These are phyloP conservation scores for Calameuta filiformis DNA, from an alignment of 2,888 invertebrate genomes.

Conservation along the genomic window DNA sequence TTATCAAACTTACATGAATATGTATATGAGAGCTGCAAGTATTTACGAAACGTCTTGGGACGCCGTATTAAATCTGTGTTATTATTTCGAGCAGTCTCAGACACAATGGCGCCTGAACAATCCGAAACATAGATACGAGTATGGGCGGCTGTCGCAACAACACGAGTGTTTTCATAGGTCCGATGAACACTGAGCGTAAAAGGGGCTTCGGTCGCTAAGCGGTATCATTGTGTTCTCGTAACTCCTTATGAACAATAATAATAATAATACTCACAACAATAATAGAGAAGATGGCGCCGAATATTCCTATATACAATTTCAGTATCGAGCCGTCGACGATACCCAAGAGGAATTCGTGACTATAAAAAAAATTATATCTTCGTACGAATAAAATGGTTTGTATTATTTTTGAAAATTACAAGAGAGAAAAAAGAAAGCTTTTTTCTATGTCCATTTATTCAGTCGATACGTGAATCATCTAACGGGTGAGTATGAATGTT, in stretches of 20 bases:
- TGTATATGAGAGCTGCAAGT: constrained; percentile 8
- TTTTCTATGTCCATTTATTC: neutral
- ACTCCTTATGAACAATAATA: constrained; percentile 30
- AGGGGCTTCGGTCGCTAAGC: constrained; percentile 30
- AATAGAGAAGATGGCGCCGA: neutral
- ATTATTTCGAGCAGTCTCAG: constrained; percentile 1
- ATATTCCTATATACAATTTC: neutral
- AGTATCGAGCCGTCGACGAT: neutral
- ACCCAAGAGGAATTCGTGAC: neutral
- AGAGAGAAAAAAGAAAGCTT: too few relatives aligned
- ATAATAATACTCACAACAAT: neutral
- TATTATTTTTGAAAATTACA: neutral
- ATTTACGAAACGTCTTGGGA: neutral
- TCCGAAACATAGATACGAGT: constrained; percentile 45
- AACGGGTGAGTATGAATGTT: neutral
- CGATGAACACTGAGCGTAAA: constrained; percentile 34
- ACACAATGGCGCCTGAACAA: constrained; percentile 27
- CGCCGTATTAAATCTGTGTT: neutral
- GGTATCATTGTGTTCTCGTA: constrained; percentile 31
- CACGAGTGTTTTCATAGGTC: constrained; percentile 53
- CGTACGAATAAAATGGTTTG: neutral
- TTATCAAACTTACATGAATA: constrained; percentile 2
- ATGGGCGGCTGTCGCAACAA: constrained; percentile 53
- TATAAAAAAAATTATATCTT: neutral
- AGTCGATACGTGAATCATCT: neutral